These are phyloP conservation scores for Danaus plexippus DNA, from an alignment of 1,140 invertebrate species.

Conservation along the genomic window DNA sequence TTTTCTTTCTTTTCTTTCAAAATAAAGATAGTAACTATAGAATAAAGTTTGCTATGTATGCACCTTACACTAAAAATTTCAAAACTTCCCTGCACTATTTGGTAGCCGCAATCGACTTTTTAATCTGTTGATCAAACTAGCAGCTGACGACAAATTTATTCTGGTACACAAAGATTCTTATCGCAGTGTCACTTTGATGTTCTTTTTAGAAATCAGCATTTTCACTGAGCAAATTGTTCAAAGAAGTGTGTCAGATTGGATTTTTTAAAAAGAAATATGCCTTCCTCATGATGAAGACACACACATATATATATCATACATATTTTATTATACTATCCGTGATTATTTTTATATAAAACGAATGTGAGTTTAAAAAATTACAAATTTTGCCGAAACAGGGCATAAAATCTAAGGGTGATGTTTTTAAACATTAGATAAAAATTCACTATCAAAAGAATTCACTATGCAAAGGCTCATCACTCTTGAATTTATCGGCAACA, in stretches of 20 bases:
- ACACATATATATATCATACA: too few species aligned
- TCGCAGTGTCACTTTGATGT: constrained; percentile 42
- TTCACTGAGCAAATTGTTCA: constrained; percentile 14
- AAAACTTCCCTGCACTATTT: constrained; percentile 44
- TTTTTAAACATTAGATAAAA: too few species aligned
- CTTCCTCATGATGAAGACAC: not conserved
- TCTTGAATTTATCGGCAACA: too few species aligned
- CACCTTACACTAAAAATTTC: constrained; percentile 26
- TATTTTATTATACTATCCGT: too few species aligned
- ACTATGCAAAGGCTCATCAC: too few species aligned
- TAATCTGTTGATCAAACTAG: constrained; percentile 60
- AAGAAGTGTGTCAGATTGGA: constrained; percentile 10
- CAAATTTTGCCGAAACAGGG: too few species aligned
- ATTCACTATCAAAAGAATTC: too few species aligned
- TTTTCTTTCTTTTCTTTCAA: too few species aligned
- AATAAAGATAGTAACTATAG: too few species aligned
- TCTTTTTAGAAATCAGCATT: constrained; percentile 26
- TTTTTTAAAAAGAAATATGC: constrained; percentile 1
- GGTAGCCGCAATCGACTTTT: constrained; percentile 40
- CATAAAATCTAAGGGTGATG: too few species aligned
- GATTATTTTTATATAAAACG: too few species aligned
- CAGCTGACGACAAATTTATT: constrained; percentile 60
- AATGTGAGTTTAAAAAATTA: too few species aligned
- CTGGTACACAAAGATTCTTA: constrained; percentile 53
- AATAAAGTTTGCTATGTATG: constrained; percentile 16